Evolutionary conservation across 2,797 vertebrate genomes (phyloP).

Genomic region (Ammospiza maritima): DNA sequence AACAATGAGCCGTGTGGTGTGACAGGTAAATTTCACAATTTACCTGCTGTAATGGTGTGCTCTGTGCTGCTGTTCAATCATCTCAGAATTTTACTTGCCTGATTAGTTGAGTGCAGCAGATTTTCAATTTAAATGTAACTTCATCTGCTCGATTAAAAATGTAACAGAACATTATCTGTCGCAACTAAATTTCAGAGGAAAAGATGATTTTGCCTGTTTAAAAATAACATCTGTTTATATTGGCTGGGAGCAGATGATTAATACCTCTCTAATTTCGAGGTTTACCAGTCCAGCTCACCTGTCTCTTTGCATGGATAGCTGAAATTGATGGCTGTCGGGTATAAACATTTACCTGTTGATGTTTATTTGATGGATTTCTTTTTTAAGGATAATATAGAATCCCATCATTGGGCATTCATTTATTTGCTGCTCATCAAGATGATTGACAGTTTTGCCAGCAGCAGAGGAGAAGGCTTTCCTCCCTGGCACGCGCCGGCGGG

Average conservation of each 20-base stretch:
- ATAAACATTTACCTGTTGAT: conserved; percentile 85
- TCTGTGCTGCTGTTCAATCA: conserved; percentile 70
- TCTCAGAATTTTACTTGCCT: conserved; percentile 76
- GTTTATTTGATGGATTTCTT: conserved; percentile 85
- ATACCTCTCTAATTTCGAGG: conserved; percentile 85
- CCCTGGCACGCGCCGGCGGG: conserved; percentile 57
- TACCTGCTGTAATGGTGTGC: conserved; percentile 75
- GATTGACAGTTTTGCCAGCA: conserved; percentile 82
- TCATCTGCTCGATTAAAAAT: conserved; percentile 86
- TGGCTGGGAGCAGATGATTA: conserved; percentile 82
- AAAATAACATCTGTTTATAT: conserved; percentile 84
- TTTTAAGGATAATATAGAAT: conserved; percentile 83
- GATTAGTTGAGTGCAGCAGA: conserved; percentile 81
- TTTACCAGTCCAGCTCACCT: conserved; percentile 86
- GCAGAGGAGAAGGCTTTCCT: conserved; percentile 72
- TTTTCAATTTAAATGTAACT: conserved; percentile 86
- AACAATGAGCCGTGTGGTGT: conserved; percentile 75
- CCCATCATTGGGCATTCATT: conserved; percentile 85
- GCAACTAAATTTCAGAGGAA: conserved; percentile 83
- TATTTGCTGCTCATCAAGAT: conserved; percentile 85
- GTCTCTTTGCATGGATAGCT: conserved; percentile 83
- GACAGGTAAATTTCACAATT: conserved; percentile 78
- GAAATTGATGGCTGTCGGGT: conserved; percentile 82
- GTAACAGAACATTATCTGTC: conserved; percentile 84
- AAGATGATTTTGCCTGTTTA: conserved; percentile 80